These are phyloP conservation scores for Coreius guichenoti DNA, from an alignment of 2,797 vertebrate genomes.

Conservation along the genomic window DNA sequence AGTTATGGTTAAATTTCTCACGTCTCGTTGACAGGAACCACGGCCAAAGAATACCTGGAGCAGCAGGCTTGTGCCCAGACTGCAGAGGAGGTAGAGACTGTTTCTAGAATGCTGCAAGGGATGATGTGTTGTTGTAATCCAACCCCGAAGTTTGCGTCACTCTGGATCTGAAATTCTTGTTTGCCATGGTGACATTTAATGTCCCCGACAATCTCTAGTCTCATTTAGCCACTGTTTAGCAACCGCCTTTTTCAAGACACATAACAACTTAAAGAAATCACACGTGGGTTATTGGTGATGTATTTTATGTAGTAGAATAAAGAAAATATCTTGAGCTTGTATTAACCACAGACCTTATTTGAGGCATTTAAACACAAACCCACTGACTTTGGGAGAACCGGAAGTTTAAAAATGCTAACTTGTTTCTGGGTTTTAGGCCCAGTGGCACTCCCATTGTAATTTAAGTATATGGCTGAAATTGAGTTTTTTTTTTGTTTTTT, in stretches of 20 bases:
- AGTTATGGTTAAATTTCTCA: not conserved
- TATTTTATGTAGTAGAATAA: not conserved
- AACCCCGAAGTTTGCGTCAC: not conserved
- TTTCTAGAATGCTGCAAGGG: not conserved
- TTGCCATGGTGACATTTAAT: not conserved
- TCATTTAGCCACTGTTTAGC: not conserved
- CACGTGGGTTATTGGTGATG: not conserved
- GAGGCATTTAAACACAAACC: not conserved
- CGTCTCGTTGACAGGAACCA: conserved; percentile 34
- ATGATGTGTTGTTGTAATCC: not conserved
- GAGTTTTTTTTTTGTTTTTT: not conserved
- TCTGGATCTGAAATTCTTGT: not conserved
- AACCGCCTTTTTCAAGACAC: not conserved
- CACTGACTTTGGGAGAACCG: not conserved
- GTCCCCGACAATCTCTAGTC: not conserved
- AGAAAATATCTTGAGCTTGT: not conserved
- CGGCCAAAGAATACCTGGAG: conserved; percentile 57
- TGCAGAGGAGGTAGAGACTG: conserved; percentile 30
- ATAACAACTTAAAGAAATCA: not conserved
- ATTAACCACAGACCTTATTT: not conserved
- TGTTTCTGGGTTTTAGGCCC: not conserved
- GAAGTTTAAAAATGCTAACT: not conserved
- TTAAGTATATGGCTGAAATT: not conserved
- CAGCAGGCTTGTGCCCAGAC: conserved; percentile 41
- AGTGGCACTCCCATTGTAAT: not conserved